Conservation (phyloP, 1,140 invertebrate genomes). For the Hermatobates lingyangjiaoensis region DNA sequence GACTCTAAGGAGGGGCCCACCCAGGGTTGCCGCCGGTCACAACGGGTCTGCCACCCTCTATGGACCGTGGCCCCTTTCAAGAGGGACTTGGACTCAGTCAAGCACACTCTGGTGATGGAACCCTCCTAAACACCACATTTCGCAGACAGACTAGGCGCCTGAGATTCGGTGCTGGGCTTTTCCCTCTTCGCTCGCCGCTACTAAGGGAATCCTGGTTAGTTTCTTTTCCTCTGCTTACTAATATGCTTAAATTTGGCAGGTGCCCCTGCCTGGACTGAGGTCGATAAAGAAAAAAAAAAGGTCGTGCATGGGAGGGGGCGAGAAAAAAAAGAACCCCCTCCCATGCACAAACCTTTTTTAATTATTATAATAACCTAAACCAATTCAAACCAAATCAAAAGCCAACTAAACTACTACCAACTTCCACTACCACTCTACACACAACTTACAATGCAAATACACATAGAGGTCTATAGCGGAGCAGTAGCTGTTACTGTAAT, state of each 20-base stretch:
- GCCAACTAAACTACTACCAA: too few relatives aligned
- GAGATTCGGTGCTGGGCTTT: conserved; percentile 46
- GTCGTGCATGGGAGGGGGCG: too few relatives aligned
- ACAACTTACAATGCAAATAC: too few relatives aligned
- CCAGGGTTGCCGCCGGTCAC: conserved; percentile 28
- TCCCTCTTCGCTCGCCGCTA: conserved; percentile 70
- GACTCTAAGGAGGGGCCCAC: conserved; percentile 45
- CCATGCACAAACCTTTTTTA: background rate
- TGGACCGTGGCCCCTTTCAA: conserved; percentile 44
- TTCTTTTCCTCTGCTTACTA: conserved; percentile 82
- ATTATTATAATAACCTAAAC: too few relatives aligned
- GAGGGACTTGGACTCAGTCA: conserved; percentile 43
- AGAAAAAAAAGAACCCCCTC: background rate
- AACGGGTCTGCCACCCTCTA: conserved; percentile 52
- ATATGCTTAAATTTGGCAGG: conserved; percentile 76
- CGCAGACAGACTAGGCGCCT: conserved; percentile 21
- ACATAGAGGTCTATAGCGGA: too few relatives aligned
- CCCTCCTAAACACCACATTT: conserved; percentile 47
- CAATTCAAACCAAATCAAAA: too few relatives aligned
- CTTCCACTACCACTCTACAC: conserved; percentile 10
- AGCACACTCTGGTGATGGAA: conserved; percentile 23
- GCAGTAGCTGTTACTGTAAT: too few relatives aligned
- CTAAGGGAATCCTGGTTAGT: conserved; percentile 73
- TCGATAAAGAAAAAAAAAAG: conserved; percentile 20
- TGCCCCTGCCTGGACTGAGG: conserved; percentile 50